These are phyloP conservation scores for Heteromyza rotundicornis DNA, from an alignment of 2,888 invertebrate genomes.

Conservation along the genomic window DNA sequence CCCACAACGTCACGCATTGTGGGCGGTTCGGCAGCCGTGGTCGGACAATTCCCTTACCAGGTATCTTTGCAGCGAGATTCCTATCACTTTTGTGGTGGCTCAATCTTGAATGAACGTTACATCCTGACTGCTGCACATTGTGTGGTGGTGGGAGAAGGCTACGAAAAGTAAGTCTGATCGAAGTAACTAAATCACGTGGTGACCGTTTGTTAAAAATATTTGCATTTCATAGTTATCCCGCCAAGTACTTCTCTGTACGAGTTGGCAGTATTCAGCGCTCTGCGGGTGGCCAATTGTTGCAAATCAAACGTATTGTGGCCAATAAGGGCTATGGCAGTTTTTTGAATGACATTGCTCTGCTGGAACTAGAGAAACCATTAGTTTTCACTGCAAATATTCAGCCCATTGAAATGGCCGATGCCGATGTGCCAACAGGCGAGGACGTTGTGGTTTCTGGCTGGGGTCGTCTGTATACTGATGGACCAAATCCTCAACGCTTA, in stretches of 20 bases:
- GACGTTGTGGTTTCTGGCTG: conserved; percentile 49
- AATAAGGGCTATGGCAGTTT: conserved; percentile 41
- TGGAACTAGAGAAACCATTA: conserved; percentile 45
- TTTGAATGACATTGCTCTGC: conserved; percentile 48
- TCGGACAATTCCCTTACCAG: conserved; percentile 59
- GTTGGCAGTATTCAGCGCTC: conserved; percentile 56
- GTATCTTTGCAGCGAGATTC: conserved; percentile 48
- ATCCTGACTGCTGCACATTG: conserved; percentile 56
- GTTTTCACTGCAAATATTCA: conserved; percentile 38
- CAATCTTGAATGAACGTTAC: conserved; percentile 38
- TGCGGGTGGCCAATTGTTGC: conserved; percentile 45
- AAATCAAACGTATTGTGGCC: conserved; percentile 43
- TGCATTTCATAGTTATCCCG: conserved; percentile 48
- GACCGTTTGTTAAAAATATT: too few relatives aligned
- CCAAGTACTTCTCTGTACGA: conserved; percentile 45
- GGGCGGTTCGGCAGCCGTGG: conserved; percentile 47
- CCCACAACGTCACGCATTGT: conserved; percentile 30
- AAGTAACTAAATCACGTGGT: too few relatives aligned
- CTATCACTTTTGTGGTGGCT: conserved; percentile 50
- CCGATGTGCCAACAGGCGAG: conserved; percentile 36
- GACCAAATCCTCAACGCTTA: conserved; percentile 39
- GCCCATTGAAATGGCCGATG: conserved; percentile 42
- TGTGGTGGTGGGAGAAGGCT: conserved; percentile 40
- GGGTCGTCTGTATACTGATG: conserved; percentile 41
- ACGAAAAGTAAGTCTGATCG: conserved; percentile 44